phyloP scores from a whole-genome alignment of 2,113 vertebrate species.

The Collichthys lucidus region DNA sequence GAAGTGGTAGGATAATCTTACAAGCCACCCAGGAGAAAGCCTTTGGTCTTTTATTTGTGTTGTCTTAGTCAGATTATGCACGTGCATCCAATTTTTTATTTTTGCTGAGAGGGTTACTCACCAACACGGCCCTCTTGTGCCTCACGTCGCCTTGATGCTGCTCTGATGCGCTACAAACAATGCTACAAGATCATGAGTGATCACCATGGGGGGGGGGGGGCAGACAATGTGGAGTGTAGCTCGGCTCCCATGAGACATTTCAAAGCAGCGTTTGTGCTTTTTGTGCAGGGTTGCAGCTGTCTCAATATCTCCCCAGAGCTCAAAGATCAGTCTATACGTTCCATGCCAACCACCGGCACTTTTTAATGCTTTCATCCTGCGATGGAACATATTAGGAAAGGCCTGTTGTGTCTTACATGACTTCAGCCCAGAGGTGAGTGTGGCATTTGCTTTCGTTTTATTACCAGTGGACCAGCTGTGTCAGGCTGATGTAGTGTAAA shows the following conservation, averaged over 20 bases:
- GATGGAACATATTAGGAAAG: slow-evolving; percentile 27
- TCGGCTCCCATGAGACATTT: slow-evolving; percentile 31
- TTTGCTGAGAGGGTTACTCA: slow-evolving; percentile 1
- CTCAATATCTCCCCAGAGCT: slow-evolving; percentile 16
- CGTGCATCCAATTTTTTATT: neutral
- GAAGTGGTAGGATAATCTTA: slow-evolving; percentile 54
- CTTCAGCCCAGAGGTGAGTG: slow-evolving; percentile 10
- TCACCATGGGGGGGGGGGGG: neutral
- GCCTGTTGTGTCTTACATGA: slow-evolving; percentile 27
- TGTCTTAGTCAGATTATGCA: slow-evolving; percentile 19
- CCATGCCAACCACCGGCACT: slow-evolving; percentile 35
- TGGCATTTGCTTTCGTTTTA: neutral
- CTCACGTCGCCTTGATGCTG: slow-evolving; percentile 12
- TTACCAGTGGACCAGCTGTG: neutral
- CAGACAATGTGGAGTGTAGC: neutral
- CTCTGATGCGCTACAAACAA: slow-evolving; percentile 2
- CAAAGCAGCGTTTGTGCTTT: slow-evolving; percentile 34
- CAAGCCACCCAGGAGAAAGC: slow-evolving; percentile 42
- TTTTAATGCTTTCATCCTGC: slow-evolving; percentile 18
- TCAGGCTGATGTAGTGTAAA: neutral
- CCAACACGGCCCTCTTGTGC: neutral
- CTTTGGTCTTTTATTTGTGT: slow-evolving; percentile 21
- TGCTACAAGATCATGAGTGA: neutral
- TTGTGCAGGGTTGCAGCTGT: slow-evolving; percentile 38
- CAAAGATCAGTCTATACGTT: slow-evolving; percentile 16